phyloP scores from a whole-genome alignment of 2,797 vertebrate genomes.

The Anguilla pacifica region DNA sequence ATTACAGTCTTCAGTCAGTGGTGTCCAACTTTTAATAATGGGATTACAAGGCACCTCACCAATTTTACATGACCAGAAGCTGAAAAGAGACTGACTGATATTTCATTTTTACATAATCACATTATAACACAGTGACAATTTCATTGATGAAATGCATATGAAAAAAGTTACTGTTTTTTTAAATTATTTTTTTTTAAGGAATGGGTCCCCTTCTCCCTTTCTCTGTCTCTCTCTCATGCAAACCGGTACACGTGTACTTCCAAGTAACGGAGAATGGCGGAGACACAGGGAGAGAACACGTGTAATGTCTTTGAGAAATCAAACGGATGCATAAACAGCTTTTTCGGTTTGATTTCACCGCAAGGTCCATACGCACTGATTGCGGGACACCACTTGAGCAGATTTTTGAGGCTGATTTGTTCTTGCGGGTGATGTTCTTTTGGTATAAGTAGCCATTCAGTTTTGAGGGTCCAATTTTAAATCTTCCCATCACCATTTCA shows the following conservation, averaged over 20 bases:
- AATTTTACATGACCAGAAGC: background rate
- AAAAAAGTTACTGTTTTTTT: background rate
- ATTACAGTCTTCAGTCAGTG: background rate
- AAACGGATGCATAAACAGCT: background rate
- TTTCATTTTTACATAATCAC: background rate
- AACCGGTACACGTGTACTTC: background rate
- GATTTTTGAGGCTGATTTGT: background rate
- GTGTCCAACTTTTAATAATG: background rate
- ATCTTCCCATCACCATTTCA: constrained; percentile 14
- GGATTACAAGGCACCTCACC: background rate
- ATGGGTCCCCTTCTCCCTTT: background rate
- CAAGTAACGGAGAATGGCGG: background rate
- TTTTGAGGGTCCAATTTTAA: background rate
- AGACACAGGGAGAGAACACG: background rate
- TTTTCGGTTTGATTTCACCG: background rate
- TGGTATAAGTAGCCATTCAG: constrained; percentile 5
- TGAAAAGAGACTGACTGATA: background rate
- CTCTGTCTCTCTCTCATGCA: background rate
- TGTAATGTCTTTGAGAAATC: background rate
- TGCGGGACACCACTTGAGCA: background rate
- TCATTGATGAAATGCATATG: background rate
- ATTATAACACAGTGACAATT: background rate
- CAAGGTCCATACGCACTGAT: constrained; percentile 4
- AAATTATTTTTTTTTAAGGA: background rate
- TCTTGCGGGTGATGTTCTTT: background rate